These are phyloP conservation scores for Dysidea cf. avara DNA, from an alignment of 37 sponge, comb jelly and placozoan genomes.

Conservation along the genomic window DNA sequence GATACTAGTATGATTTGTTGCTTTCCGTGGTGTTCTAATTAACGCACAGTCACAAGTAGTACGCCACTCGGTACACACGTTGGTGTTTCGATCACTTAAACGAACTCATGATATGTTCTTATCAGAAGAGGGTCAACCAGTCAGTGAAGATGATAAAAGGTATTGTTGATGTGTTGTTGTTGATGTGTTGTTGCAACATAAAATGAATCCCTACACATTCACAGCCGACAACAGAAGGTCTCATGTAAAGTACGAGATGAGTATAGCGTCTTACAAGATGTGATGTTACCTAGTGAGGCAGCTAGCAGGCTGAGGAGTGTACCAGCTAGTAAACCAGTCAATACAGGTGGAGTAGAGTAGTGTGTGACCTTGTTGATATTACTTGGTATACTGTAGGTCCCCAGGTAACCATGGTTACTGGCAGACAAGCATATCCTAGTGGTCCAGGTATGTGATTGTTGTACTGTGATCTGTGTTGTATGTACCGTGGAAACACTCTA, in stretches of 20 bases:
- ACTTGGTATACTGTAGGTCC: neutral
- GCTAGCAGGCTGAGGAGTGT: constrained; percentile 13
- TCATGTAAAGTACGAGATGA: constrained; percentile 79
- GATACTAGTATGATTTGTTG: too few relatives aligned
- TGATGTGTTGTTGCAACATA: too few relatives aligned
- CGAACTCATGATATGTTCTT: constrained; percentile 98
- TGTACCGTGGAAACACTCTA: too few relatives aligned
- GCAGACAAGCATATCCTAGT: constrained; percentile 70
- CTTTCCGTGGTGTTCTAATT: too few relatives aligned
- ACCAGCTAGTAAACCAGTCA: neutral
- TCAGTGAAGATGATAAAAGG: constrained; percentile 81
- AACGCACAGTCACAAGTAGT: constrained; percentile 36
- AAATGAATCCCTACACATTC: neutral
- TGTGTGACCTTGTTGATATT: neutral
- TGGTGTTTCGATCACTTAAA: constrained; percentile 97
- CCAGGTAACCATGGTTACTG: constrained; percentile 16
- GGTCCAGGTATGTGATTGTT: constrained; percentile 51
- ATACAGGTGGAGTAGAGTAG: neutral
- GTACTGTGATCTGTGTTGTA: too few relatives aligned
- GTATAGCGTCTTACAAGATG: constrained; percentile 67
- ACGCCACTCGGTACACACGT: constrained; percentile 93
- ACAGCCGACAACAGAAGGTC: constrained; percentile 60
- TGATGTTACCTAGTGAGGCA: constrained; percentile 32
- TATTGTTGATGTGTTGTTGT: too few relatives aligned
- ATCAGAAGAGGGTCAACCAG: constrained; percentile 70